A percentile compares a stretch with the other conserved stretches of the same genome.
phyloP scores from a whole-genome alignment of 64 coral and sea anemone genomes.

The Montipora cactus region DNA sequence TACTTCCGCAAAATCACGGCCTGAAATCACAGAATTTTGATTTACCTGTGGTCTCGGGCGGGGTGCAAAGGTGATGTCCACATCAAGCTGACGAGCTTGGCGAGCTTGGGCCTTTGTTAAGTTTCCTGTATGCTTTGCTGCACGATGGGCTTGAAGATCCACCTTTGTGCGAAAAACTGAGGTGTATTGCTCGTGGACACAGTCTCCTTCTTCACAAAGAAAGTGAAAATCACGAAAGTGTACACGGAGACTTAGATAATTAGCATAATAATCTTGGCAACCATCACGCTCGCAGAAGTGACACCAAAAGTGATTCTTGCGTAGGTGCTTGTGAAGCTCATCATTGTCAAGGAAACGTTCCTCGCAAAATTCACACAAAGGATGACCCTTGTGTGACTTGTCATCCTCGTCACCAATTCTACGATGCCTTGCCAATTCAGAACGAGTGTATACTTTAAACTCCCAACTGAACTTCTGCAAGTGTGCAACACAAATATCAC shows the following conservation, averaged over 20 bases:
- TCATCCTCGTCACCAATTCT: slow-evolving; percentile 87
- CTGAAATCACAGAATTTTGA: slow-evolving; percentile 59
- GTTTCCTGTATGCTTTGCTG: slow-evolving; percentile 78
- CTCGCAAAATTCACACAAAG: slow-evolving; percentile 91
- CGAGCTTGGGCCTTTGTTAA: slow-evolving; percentile 94
- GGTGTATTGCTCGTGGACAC: slow-evolving; percentile 82
- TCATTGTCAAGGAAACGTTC: slow-evolving; percentile 90
- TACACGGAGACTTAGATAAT: slow-evolving; percentile 76
- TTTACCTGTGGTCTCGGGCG: slow-evolving; percentile 35
- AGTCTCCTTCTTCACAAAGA: slow-evolving; percentile 96
- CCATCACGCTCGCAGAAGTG: slow-evolving; percentile 97
- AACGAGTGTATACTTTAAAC: slow-evolving; percentile 73
- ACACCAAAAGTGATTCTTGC: slow-evolving; percentile 96
- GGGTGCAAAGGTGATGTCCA: slow-evolving; percentile 80
- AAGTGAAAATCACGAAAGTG: slow-evolving; percentile 86
- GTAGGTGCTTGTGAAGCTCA: slow-evolving; percentile 84
- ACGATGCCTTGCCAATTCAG: slow-evolving; percentile 81
- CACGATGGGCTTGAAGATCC: slow-evolving; percentile 93
- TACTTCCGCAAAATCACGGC: slow-evolving; percentile 77
- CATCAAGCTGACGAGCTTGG: slow-evolving; percentile 90
- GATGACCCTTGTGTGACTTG: slow-evolving; percentile 92
- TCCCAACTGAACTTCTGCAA: slow-evolving; percentile 86
- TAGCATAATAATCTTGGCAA: slow-evolving; percentile 80
- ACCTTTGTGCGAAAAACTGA: slow-evolving; percentile 92
- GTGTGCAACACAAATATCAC: slow-evolving; percentile 85